A percentile compares a stretch with the other conserved stretches of the same genome.
Conservation (phyloP, 2,113 vertebrate species). For the Pangasianodon hypophthalmus region DNA sequence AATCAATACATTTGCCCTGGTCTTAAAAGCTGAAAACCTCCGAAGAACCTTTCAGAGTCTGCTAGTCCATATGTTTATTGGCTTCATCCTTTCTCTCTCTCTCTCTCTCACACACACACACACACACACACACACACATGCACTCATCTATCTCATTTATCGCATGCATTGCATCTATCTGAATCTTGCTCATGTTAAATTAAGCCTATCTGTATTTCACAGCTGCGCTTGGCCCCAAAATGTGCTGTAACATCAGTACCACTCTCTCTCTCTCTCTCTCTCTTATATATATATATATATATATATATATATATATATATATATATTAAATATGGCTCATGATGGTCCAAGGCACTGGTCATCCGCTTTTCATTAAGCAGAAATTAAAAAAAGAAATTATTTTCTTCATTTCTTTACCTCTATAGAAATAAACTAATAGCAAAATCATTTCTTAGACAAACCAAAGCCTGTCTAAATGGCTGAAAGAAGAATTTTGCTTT, state of each 20-base stretch:
- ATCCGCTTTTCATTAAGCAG: background rate
- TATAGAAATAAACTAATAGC: background rate
- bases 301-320: too few species aligned
- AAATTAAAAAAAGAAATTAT: background rate
- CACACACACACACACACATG: conserved; percentile 53
- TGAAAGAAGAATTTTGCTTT: background rate
- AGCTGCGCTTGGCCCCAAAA: background rate
- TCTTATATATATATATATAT: background rate
- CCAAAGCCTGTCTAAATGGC: background rate
- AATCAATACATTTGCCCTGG: conserved; percentile 30
- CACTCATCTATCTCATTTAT: background rate
- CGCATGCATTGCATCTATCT: background rate
- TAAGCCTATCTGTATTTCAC: conserved; percentile 22
- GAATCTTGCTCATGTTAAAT: background rate
- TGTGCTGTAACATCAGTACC: background rate
- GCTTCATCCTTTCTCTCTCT: background rate
- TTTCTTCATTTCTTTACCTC: background rate
- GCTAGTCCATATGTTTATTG: conserved; percentile 17
- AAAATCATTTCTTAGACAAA: background rate
- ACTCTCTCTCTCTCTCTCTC: background rate
- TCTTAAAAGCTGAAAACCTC: conserved; percentile 14
- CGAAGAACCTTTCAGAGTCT: background rate
- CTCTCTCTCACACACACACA: conserved; percentile 38
- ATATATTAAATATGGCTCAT: background rate
- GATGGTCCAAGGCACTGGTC: background rate